These are phyloP conservation scores for Microctenopoma lineatum DNA, from an alignment of 2,797 vertebrate genomes.

Conservation along the genomic window DNA sequence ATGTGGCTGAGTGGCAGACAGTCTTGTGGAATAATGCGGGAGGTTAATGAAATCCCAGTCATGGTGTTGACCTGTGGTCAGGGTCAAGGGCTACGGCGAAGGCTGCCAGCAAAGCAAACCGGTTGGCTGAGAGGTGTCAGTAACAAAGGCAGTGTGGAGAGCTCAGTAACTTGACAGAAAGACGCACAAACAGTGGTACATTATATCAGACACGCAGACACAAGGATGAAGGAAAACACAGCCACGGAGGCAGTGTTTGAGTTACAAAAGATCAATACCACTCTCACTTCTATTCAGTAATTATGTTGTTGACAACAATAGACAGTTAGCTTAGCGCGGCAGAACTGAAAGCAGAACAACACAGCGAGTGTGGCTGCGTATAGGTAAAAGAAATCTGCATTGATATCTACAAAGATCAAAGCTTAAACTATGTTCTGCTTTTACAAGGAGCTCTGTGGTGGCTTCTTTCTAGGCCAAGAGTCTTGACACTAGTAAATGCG, in stretches of 20 bases:
- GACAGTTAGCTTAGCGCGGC: too few relatives aligned
- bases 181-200: conserved; percentile 19
- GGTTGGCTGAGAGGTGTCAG: conserved; percentile 66
- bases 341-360: too few relatives aligned
- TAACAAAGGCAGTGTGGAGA: conserved; percentile 52
- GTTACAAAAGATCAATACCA: too few relatives aligned
- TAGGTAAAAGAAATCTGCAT: too few relatives aligned
- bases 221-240: neutral
- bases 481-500: neutral
- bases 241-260: too few relatives aligned
- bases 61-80: conserved; percentile 71
- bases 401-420: too few relatives aligned
- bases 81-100: conserved; percentile 73
- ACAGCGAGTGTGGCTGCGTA: neutral
- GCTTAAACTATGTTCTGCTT: neutral
- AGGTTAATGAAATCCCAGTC: conserved; percentile 80
- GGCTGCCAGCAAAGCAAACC: conserved; percentile 55
- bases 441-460: neutral
- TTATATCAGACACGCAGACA: neutral
- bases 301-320: too few relatives aligned
- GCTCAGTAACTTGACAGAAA: conserved; percentile 25
- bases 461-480: neutral
- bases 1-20: conserved; percentile 59
- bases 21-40: conserved; percentile 65
- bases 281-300: too few relatives aligned